phyloP scores from a whole-genome alignment of 2,113 vertebrate species.

The Catharus fuscescens region DNA sequence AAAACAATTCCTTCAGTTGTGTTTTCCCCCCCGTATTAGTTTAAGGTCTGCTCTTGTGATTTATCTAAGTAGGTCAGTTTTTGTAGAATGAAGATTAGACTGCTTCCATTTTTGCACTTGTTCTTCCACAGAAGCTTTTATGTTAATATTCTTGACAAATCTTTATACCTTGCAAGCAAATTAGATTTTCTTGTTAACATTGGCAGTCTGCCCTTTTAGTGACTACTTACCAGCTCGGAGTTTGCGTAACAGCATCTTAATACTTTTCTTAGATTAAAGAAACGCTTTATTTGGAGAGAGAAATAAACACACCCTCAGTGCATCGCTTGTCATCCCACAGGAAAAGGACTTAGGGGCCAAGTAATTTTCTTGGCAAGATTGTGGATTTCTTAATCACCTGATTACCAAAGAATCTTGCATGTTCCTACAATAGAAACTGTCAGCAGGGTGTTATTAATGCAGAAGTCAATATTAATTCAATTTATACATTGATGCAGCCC shows the following conservation, averaged over 20 bases:
- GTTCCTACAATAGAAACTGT: not conserved
- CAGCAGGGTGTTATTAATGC: not conserved
- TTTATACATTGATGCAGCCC: not conserved
- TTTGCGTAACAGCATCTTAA: constrained; percentile 73
- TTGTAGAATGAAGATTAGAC: constrained; percentile 83
- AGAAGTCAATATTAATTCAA: not conserved
- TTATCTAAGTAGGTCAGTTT: constrained; percentile 81
- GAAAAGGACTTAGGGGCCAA: constrained; percentile 60
- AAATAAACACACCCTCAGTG: constrained; percentile 68
- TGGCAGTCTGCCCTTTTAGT: constrained; percentile 36
- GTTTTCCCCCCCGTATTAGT: not conserved
- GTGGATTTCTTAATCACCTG: constrained; percentile 78
- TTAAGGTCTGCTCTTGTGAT: constrained; percentile 17
- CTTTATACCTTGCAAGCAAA: constrained; percentile 76
- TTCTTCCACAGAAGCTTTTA: constrained; percentile 77
- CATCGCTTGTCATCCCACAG: constrained; percentile 57
- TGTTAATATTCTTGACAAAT: constrained; percentile 76
- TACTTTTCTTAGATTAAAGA: constrained; percentile 82
- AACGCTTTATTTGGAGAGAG: constrained; percentile 76
- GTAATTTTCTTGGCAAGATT: constrained; percentile 77
- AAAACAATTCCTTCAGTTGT: not conserved
- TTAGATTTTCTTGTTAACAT: constrained; percentile 82
- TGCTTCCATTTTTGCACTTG: constrained; percentile 74
- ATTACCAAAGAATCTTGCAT: constrained; percentile 56
- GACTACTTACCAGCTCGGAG: constrained; percentile 40